Evolutionary conservation across 2,797 vertebrate species (phyloP).

Genomic region (Lindbergichthys nudifrons): DNA sequence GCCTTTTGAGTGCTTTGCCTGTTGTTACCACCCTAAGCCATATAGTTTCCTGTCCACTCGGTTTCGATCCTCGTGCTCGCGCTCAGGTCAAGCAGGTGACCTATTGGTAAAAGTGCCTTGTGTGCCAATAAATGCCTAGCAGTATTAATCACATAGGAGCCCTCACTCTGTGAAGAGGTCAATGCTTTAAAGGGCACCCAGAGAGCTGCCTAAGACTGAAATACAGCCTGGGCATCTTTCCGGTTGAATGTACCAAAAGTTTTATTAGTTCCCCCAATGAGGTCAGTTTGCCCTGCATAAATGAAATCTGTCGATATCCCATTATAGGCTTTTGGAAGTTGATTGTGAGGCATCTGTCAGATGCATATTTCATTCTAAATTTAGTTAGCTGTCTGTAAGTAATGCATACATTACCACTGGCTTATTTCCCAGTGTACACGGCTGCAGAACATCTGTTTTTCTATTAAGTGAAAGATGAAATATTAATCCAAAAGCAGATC

Average conservation of each 20-base stretch:
- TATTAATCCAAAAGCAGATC: constrained; percentile 75
- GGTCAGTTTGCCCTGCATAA: constrained; percentile 76
- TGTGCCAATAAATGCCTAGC: constrained; percentile 82
- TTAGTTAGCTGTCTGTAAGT: constrained; percentile 78
- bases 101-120: constrained; percentile 83
- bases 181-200: constrained; percentile 83
- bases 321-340: constrained; percentile 76
- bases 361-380: constrained; percentile 82
- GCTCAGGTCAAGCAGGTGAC: constrained; percentile 80
- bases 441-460: constrained; percentile 81
- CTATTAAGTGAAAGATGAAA: constrained; percentile 80
- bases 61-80: constrained; percentile 71
- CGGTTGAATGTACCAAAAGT: constrained; percentile 81
- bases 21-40: constrained; percentile 66
- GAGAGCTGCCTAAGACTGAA: constrained; percentile 73
- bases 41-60: constrained; percentile 70
- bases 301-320: constrained; percentile 82
- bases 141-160: constrained; percentile 83
- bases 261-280: constrained; percentile 78
- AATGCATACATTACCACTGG: constrained; percentile 73
- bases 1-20: constrained; percentile 66
- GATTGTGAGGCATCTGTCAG: constrained; percentile 80
- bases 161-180: constrained; percentile 76
- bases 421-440: constrained; percentile 71
- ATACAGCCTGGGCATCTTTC: constrained; percentile 75